Evolutionary conservation across 2,888 invertebrate genomes (phyloP), one percentile per base, ranked within the genome.

Genomic region (Germaria angustata): DNA sequence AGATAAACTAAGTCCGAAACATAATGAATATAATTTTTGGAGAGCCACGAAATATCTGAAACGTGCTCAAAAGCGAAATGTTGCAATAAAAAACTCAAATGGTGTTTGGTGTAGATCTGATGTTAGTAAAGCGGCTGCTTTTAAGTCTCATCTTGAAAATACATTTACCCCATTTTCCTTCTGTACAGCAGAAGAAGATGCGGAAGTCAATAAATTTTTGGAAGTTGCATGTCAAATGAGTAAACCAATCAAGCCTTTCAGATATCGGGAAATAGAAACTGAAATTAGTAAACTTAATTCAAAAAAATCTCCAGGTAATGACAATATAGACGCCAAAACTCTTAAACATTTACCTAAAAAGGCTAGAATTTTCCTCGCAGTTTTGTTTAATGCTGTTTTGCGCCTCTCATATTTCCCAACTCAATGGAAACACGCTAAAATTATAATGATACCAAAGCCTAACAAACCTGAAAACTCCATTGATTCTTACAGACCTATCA

Each of bases 11-110:
- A 34, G 57, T 13, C 57, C 57, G 2, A 17, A 57, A 2, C 15
- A 57, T 36, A 57, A 57, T 55, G 55, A 55, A 15, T 22, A 55
- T 32, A 55, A 55, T 55, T 34, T 55, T 55, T 55, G 53, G 53
- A 53, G 6, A 28, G 49, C 49, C 22, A 49, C 22, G 11, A 49
- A 49, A 22, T 49, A 49, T 13, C 22, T 49, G 44, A 44, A 51
- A 51, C 24, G 24, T 13, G 51, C 24, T 24, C 51, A 51, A 51
- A 51, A 51, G 13, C 22, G 51, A 24, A 51, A 51, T 24, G 24
- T 24, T 24, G 24, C 51, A 24, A 51, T 53, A 28, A 53, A 15
- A 2, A 28, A 53, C n/a, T 28, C 28, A 53, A 28, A 53, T 7
- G 53, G 53, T 6, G 1, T 11, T 22, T 49, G 49, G 49, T 49